Evolutionary conservation across 1,140 invertebrate species (phyloP).

Genomic region (Dryas iulia): DNA sequence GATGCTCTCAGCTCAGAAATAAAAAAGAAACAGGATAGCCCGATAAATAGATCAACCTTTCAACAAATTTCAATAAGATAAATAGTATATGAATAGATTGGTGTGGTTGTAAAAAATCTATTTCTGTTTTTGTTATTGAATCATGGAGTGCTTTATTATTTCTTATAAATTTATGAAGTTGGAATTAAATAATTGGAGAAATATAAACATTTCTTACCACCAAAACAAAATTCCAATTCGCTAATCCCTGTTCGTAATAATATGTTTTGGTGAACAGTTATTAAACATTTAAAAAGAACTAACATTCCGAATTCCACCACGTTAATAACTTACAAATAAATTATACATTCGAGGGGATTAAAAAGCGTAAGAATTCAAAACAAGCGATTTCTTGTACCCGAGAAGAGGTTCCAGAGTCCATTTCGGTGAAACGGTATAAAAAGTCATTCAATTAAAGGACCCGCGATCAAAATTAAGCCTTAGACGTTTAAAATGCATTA

Average conservation of each 20-base stretch:
- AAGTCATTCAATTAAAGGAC: slow-evolving; percentile 71
- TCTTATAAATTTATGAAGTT: not conserved
- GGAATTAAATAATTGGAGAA: too few relatives aligned
- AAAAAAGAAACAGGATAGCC: slow-evolving; percentile 35
- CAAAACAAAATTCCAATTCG: not conserved
- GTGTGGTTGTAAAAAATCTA: not conserved
- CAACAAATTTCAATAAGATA: slow-evolving; percentile 21
- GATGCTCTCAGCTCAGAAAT: slow-evolving; percentile 37
- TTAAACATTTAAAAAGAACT: not conserved
- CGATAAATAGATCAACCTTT: slow-evolving; percentile 46
- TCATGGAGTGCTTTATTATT: not conserved
- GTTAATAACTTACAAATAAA: slow-evolving; percentile 9
- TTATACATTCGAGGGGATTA: slow-evolving; percentile 10
- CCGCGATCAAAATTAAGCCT: slow-evolving; percentile 76
- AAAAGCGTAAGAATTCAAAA: slow-evolving; percentile 23
- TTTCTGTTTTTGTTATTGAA: not conserved
- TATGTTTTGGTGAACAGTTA: not conserved
- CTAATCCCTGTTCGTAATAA: not conserved
- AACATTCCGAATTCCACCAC: not conserved
- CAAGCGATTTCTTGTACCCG: slow-evolving; percentile 28
- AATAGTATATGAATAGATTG: not conserved
- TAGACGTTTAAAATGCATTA: slow-evolving; percentile 78
- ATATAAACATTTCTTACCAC: not conserved
- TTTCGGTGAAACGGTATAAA: slow-evolving; percentile 49
- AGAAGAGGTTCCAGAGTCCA: slow-evolving; percentile 33